These are phyloP conservation scores for Drosophila fuyamai DNA, from an alignment of 1,140 invertebrate species.

Conservation along the genomic window DNA sequence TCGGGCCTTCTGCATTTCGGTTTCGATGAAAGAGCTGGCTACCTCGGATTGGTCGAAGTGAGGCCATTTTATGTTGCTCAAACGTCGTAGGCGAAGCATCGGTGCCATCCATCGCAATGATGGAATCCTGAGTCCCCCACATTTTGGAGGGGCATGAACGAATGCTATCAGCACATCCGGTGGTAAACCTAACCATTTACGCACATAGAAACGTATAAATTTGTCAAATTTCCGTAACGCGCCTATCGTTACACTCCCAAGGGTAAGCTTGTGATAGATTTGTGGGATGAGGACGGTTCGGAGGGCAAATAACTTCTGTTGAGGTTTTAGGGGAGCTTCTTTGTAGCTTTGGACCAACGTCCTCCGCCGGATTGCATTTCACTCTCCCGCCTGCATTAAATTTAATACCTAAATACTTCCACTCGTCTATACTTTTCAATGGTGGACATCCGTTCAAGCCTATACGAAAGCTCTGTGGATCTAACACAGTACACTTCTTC, in stretches of 20 bases:
- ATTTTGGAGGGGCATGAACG: not conserved
- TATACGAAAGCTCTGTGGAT: not conserved
- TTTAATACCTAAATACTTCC: slow-evolving; percentile 4
- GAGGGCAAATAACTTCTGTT: no score
- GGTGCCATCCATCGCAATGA: no score
- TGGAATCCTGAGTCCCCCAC: slow-evolving; percentile 1
- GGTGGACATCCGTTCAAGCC: not conserved
- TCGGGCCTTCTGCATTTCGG: no score
- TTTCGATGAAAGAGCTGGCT: no score
- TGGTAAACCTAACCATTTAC: not conserved
- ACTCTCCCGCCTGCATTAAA: slow-evolving; percentile 1
- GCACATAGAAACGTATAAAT: no score
- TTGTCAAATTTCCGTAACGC: no score
- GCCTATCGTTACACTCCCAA: no score
- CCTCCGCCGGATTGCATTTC: slow-evolving; percentile 1
- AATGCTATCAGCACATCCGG: slow-evolving; percentile 1
- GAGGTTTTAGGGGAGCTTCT: not conserved
- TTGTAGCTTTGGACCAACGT: not conserved
- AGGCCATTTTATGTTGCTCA: no score
- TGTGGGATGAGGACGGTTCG: not conserved
- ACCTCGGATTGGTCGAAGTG: no score
- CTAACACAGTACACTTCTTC: not conserved
- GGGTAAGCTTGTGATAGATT: no score
- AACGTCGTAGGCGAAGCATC: no score
- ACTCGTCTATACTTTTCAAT: slow-evolving; percentile 9